Evolutionary conservation across 2,797 vertebrate species (phyloP), one percentile per base, ranked within the genome.

Genomic region (Atherinosoma microstoma): DNA sequence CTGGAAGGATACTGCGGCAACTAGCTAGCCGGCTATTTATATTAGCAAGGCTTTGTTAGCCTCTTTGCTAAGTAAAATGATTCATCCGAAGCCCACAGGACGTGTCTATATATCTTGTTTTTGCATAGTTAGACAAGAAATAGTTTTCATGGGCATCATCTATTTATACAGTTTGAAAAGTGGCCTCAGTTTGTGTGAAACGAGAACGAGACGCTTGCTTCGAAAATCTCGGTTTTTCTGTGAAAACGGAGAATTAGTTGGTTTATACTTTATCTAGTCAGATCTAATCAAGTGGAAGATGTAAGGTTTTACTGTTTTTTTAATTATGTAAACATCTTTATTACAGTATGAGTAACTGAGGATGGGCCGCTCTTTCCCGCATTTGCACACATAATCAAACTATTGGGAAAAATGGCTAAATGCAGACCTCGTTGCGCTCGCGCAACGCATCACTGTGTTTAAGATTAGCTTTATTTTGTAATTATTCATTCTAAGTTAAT

Each of bases 1-100:
- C 4, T 8, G 24, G 15, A 30, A 51, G 60, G 61, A 71, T 40
- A 24, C 27, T 79, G 77, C 77, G 64, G 67, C 54, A 72, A 8
- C 64, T 76, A 83, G 82, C 84, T 51, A 83, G 82, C 80, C 65
- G 84, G 87, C 89, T 90, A 89, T 20, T 64, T 24, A 0, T 9
- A 15, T 74, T 84, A 91, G 83, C 90, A 61, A 2, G 71, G 89
- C 90, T 91, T 93, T 92, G 92, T 93, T 92, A 91, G 83, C 87
- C 10, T 29, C 60, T 11, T 2, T 15, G 69, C 65, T 54, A 60
- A 64, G 6, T 47, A 13, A 61, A 67, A 45, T 16, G 38, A 20
- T 38, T 10, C 9, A 0, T 20, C 18, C 2, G 0, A 53, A 4
- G 11, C 6, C 2, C 20, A 0, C 16, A 0, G 3, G 20, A 0